phyloP scores from a whole-genome alignment of 2,113 vertebrate genomes.

The Taurulus bubalis region DNA sequence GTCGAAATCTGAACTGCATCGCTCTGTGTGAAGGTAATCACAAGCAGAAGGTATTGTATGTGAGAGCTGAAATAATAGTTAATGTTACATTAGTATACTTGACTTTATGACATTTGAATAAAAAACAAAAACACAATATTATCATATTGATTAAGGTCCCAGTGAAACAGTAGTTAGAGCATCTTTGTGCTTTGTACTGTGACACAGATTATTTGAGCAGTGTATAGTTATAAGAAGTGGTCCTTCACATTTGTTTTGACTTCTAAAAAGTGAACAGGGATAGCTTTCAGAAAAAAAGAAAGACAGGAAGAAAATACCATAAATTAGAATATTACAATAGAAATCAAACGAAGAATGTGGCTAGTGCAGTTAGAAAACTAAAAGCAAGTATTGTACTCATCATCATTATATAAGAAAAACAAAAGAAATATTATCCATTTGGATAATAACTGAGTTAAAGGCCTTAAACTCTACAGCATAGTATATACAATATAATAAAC shows the following conservation, averaged over 20 bases:
- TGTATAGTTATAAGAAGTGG: not conserved
- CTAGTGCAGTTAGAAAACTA: not conserved
- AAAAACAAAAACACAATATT: not conserved
- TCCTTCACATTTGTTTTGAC: not conserved
- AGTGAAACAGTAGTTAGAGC: not conserved
- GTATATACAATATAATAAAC: not conserved
- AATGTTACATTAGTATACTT: not conserved
- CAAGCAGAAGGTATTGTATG: not conserved
- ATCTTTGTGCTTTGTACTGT: not conserved
- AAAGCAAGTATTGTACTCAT: not conserved
- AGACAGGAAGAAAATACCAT: not conserved
- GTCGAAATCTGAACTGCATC: constrained; percentile 99
- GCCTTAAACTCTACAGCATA: not conserved
- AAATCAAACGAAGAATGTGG: not conserved
- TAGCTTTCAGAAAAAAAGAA: not conserved
- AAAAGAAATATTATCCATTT: not conserved
- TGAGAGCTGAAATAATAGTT: not conserved
- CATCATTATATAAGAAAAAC: not conserved
- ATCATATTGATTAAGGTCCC: not conserved
- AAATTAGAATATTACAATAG: not conserved
- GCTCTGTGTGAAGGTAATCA: constrained; percentile 96
- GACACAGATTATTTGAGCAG: not conserved
- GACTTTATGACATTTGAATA: not conserved
- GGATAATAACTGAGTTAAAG: not conserved
- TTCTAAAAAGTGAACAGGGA: not conserved